A percentile compares a stretch with the other conserved stretches of the same genome.
Evolutionary conservation across 2,797 vertebrate species (phyloP).

Genomic region (Alcedo atthis): DNA sequence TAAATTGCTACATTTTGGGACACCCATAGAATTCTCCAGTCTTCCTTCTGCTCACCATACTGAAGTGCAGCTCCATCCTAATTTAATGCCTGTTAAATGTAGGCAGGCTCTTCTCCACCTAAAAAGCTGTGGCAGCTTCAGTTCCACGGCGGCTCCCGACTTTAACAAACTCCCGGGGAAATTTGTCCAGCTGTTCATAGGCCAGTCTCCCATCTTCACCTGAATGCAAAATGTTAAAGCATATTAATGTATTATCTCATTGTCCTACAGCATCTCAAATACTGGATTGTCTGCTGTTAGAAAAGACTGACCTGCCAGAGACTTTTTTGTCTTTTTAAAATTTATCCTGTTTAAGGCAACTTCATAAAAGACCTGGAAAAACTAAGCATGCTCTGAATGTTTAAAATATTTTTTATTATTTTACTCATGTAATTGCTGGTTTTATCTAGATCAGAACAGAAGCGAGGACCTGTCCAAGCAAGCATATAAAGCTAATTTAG

Average conservation of each 20-base stretch:
- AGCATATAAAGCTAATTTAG: neutral
- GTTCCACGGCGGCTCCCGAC: conserved; percentile 83
- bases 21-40: neutral
- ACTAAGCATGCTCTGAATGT: neutral
- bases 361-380: conserved; percentile 7
- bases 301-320: neutral
- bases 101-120: neutral
- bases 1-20: conserved; percentile 23
- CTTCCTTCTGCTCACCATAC: neutral
- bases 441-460: neutral
- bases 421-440: neutral
- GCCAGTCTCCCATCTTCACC: conserved; percentile 94
- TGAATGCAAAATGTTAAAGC: conserved; percentile 55
- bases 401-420: neutral
- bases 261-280: neutral
- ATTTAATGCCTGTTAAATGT: neutral
- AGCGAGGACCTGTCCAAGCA: neutral
- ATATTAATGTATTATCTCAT: neutral
- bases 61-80: conserved; percentile 24
- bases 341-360: neutral
- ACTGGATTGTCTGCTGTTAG: neutral
- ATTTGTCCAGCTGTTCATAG: conserved; percentile 92
- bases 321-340: neutral
- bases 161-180: conserved; percentile 86
- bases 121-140: conserved; percentile 93